Base-by-base conservation (phyloP, 2,113 vertebrate species). In the Chloropsis hardwickii region DNA sequence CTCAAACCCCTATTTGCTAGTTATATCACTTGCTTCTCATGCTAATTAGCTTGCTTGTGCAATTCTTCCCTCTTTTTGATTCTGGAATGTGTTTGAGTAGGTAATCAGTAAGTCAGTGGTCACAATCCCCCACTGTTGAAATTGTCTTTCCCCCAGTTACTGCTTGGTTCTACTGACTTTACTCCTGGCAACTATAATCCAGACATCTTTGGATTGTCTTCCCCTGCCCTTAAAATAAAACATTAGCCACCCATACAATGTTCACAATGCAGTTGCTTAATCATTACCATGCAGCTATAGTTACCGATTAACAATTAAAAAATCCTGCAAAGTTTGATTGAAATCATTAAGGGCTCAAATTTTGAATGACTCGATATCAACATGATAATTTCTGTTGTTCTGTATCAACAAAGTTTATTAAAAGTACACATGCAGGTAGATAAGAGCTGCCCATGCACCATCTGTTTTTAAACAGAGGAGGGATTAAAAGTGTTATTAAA, bases 121-220 rank as follows among this genome's bases (percentile, higher is more conserved):
- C 17, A 31, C 11, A 58, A 37, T 44, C 17, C 17, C 2, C 13
- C 6, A 21, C 21, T 7, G 25, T 2, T 1, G 0, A 74, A 85
- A 42, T 31, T 48, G 5, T 35, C 16, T 85, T 65, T 74, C 20
- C 20, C 9, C 24, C 12, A 13, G 4, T 40, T 40, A 48, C 10
- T 47, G 6, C n/a, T 56, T 40, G 11, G 23, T 65, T 64, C 42
- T 57, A 12, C 29, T 57, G 20, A 74, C 35, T 65, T 48, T 29
- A 48, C 24, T 74, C n/a, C 42, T 48, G 42, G 8, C n/a, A 19
- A 23, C 4, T 56, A 28, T 40, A 48, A 24, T 48, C 15, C 70
- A 48, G 42, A 12, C 15, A 35, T 25, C 1, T 50, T n/a, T 28
- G 29, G 19, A n/a, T 29, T 48, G 24, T 66, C 35, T 48, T 50